A percentile compares a stretch with the other conserved stretches of the same genome.
These are phyloP conservation scores for Gymnoscopelus braueri DNA, from an alignment of 2,797 vertebrate species.

Conservation along the genomic window DNA sequence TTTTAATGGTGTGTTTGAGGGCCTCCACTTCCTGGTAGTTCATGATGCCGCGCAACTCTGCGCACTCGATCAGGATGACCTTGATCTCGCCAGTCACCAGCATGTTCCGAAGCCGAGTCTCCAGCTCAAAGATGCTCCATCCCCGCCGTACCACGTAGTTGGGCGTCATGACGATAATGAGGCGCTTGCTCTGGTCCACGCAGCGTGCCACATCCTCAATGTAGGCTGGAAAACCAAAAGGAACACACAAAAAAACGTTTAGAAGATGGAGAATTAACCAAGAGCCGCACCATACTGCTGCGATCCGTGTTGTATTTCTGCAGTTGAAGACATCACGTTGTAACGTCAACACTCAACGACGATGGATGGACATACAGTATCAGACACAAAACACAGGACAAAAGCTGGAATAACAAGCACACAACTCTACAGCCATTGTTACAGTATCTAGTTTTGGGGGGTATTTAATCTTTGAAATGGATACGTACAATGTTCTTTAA, in stretches of 20 bases:
- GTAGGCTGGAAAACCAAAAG: slow-evolving; percentile 82
- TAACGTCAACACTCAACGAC: slow-evolving; percentile 33
- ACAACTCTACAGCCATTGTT: neutral
- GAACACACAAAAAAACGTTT: too few relatives aligned
- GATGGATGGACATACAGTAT: slow-evolving; percentile 52
- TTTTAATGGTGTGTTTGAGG: slow-evolving; percentile 97
- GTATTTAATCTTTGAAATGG: too few relatives aligned
- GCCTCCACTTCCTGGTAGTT: slow-evolving; percentile 99
- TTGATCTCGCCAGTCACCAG: slow-evolving; percentile 97
- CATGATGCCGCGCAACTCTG: slow-evolving; percentile 96
- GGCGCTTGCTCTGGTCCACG: slow-evolving; percentile 97
- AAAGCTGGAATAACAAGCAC: slow-evolving; percentile 1
- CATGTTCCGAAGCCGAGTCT: slow-evolving; percentile 97
- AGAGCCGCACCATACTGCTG: neutral
- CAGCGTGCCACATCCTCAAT: slow-evolving; percentile 98
- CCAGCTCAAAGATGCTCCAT: slow-evolving; percentile 99
- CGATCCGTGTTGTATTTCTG: neutral
- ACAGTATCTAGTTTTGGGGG: too few relatives aligned
- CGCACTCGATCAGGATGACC: slow-evolving; percentile 98
- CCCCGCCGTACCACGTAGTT: slow-evolving; percentile 97
- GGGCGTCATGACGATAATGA: slow-evolving; percentile 98
- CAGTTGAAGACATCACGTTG: slow-evolving; percentile 7
- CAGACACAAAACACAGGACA: slow-evolving; percentile 68
- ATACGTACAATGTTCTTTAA: neutral
- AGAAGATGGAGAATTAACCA: slow-evolving; percentile 1